These are phyloP conservation scores for Drosophila parabipectinata DNA, from an alignment of 1,140 invertebrate genomes.

Conservation along the genomic window DNA sequence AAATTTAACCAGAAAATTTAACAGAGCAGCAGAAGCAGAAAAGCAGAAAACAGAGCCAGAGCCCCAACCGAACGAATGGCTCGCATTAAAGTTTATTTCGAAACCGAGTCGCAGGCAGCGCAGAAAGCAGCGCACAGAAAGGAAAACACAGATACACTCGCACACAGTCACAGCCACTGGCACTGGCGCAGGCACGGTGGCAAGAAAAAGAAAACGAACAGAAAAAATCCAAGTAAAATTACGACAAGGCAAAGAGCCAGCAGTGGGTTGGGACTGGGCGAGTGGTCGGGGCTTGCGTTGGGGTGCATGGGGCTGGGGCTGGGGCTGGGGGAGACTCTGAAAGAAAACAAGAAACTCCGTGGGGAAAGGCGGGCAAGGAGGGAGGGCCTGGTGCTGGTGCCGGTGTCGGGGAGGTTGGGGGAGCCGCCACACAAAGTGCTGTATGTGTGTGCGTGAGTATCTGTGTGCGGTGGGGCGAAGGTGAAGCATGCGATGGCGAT, in stretches of 20 bases:
- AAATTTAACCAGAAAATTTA: conserved; percentile 72
- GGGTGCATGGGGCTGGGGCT: conserved; percentile 5
- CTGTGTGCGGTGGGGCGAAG: conserved; percentile 71
- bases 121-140: conserved; percentile 70
- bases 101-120: conserved; percentile 61
- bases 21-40: conserved; percentile 76
- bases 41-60: conserved; percentile 63
- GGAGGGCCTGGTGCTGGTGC: background rate
- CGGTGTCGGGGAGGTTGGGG: background rate
- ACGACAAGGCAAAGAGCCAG: conserved; percentile 68
- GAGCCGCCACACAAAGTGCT: conserved; percentile 65
- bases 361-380: conserved; percentile 37
- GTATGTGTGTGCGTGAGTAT: conserved; percentile 10
- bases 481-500: conserved; percentile 78
- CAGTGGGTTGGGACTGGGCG: conserved; percentile 26
- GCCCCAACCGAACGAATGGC: conserved; percentile 69
- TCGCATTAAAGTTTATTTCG: conserved; percentile 81
- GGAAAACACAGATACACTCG: conserved; percentile 37
- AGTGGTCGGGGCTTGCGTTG: conserved; percentile 12
- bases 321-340: conserved; percentile 41
- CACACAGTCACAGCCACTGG: conserved; percentile 16
- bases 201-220: conserved; percentile 49
- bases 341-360: conserved; percentile 78
- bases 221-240: conserved; percentile 75
- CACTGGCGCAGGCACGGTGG: conserved; percentile 23